A percentile compares a stretch with the other conserved stretches of the same genome.
Conservation (phyloP, 2,888 invertebrate species). For the Theodoxus fluviatilis region DNA sequence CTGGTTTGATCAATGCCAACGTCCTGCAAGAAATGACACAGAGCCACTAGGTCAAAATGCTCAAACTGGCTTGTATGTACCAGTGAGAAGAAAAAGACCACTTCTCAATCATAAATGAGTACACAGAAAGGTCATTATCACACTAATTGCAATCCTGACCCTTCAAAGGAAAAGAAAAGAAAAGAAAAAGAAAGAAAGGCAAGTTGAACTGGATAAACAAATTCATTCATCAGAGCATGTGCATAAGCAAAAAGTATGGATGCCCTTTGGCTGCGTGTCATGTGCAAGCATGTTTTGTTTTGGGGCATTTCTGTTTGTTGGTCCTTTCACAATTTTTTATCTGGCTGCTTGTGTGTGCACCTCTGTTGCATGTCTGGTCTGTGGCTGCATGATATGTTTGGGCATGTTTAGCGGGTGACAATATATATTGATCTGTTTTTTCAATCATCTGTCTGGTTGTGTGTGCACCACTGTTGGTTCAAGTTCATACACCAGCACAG, state of each 20-base stretch:
- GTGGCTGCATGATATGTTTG: too few species aligned
- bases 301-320: too few species aligned
- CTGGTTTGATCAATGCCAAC: slow-evolving; percentile 81
- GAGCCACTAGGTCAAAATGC: neutral
- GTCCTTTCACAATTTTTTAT: too few species aligned
- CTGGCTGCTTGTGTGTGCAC: too few species aligned
- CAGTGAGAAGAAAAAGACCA: too few species aligned
- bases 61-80: neutral
- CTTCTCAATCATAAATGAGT: neutral
- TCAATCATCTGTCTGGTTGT: too few species aligned
- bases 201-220: neutral
- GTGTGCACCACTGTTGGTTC: too few species aligned
- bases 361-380: too few species aligned
- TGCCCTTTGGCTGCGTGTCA: slow-evolving; percentile 8
- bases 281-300: too few species aligned
- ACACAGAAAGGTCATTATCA: slow-evolving; percentile 20
- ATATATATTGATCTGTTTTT: too few species aligned
- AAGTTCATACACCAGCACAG: too few species aligned
- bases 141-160: neutral
- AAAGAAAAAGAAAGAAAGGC: neutral
- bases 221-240: neutral
- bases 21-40: slow-evolving; percentile 67
- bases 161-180: neutral
- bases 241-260: neutral
- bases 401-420: too few species aligned